phyloP scores from a whole-genome alignment of 2,113 vertebrate species.

The Calyptomena viridis region DNA sequence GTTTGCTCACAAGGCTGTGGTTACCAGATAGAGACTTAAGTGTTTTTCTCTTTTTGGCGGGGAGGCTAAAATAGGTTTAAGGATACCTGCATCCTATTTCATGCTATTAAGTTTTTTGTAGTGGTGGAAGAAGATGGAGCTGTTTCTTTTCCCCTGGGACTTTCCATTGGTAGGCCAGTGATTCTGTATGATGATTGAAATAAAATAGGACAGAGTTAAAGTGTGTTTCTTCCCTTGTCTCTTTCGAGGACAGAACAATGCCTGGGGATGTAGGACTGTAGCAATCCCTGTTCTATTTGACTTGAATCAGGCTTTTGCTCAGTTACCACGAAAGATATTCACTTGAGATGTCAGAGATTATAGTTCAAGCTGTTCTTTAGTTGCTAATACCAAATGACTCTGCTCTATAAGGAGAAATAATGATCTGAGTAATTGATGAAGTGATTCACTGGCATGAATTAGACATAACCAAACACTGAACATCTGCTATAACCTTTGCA shows the following conservation, averaged over 20 bases:
- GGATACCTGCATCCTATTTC: neutral
- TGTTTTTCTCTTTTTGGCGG: neutral
- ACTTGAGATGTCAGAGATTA: neutral
- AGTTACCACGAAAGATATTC: neutral
- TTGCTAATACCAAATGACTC: neutral
- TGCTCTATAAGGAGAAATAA: neutral
- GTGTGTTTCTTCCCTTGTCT: neutral
- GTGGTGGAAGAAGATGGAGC: neutral
- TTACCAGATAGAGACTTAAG: neutral
- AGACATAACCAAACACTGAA: neutral
- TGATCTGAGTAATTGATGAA: neutral
- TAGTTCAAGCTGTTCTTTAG: neutral
- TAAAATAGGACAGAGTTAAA: neutral
- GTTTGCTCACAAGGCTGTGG: neutral
- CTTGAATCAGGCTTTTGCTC: neutral
- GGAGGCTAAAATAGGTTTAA: neutral
- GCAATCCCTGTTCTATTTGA: neutral
- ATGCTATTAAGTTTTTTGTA: neutral
- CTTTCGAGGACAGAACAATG: neutral
- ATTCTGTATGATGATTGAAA: neutral
- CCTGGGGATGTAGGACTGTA: neutral
- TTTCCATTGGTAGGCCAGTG: neutral
- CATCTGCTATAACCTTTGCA: slow-evolving; percentile 13
- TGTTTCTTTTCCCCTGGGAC: neutral
- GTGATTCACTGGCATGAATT: slow-evolving; percentile 1